Evolutionary conservation across 2,113 vertebrate species (phyloP).

Genomic region (Oryzias melastigma): DNA sequence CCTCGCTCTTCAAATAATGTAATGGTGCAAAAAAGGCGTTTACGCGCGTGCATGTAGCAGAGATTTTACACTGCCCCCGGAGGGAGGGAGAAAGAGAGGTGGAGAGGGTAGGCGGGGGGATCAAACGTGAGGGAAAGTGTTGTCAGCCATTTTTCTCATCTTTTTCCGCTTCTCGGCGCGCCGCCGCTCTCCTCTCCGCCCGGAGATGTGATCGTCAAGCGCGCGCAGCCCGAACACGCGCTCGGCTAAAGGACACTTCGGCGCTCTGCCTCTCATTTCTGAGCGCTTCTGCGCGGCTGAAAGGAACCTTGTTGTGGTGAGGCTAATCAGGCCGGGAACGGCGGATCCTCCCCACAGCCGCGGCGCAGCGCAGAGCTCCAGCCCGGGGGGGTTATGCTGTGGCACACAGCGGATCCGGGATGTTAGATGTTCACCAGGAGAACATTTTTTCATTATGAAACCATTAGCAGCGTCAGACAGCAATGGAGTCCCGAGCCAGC

Average conservation of each 20-base stretch:
- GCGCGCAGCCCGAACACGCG: constrained; percentile 11
- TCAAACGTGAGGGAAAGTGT: constrained; percentile 85
- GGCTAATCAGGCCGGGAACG: constrained; percentile 57
- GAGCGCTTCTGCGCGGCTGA: constrained; percentile 37
- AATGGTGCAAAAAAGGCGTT: constrained; percentile 87
- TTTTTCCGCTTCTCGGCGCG: constrained; percentile 38
- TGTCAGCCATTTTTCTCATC: constrained; percentile 91
- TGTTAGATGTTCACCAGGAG: constrained; percentile 85
- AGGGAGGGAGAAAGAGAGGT: constrained; percentile 27
- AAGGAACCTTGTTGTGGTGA: constrained; percentile 34
- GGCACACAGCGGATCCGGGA: constrained; percentile 74
- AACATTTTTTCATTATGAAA: constrained; percentile 95
- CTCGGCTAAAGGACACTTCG: constrained; percentile 30
- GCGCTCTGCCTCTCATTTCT: neutral
- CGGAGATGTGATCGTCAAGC: constrained; percentile 47
- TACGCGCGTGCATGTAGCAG: constrained; percentile 42
- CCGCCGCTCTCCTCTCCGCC: constrained; percentile 28
- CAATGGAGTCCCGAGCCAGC: constrained; percentile 97
- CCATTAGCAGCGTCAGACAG: constrained; percentile 92
- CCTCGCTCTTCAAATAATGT: constrained; percentile 79
- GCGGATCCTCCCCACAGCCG: constrained; percentile 71
- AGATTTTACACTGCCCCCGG: constrained; percentile 75
- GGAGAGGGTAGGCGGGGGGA: constrained; percentile 49
- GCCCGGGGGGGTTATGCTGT: constrained; percentile 39
- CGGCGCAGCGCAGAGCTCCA: constrained; percentile 48